Conservation (phyloP, 2,888 invertebrate genomes). For the Habroteleia sp. region DNA sequence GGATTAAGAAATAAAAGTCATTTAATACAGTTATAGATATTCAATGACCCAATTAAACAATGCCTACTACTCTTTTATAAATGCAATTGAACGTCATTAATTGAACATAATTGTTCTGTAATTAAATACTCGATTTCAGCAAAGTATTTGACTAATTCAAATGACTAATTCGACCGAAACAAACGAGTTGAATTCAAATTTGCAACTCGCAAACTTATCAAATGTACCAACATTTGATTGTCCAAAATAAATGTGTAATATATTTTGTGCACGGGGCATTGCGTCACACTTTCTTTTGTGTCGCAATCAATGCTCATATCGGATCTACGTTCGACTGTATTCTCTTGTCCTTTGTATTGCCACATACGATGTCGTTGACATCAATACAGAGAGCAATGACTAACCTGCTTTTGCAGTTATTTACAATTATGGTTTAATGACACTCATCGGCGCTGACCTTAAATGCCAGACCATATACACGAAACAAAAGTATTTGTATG, state of each 20-base stretch:
- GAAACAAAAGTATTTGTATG: conserved; percentile 40
- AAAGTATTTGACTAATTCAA: background rate
- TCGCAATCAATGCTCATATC: conserved; percentile 51
- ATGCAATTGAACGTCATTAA: conserved; percentile 12
- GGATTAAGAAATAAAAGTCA: background rate
- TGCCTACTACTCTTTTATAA: conserved; percentile 23
- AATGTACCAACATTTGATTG: background rate
- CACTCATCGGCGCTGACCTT: conserved; percentile 48
- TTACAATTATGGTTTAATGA: conserved; percentile 60
- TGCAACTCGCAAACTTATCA: too few species aligned
- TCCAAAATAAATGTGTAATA: conserved; percentile 7
- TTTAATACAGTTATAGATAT: too few species aligned
- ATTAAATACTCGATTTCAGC: conserved; percentile 8
- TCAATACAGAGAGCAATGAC: conserved; percentile 57
- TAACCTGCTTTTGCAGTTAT: conserved; percentile 59
- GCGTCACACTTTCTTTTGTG: conserved; percentile 58
- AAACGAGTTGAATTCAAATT: too few species aligned
- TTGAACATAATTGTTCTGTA: conserved; percentile 21
- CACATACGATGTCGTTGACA: conserved; percentile 59
- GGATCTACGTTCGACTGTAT: conserved; percentile 44
- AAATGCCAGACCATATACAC: conserved; percentile 41
- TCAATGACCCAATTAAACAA: conserved; percentile 24
- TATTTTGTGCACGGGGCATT: conserved; percentile 20
- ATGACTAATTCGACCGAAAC: too few species aligned
- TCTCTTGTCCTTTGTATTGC: conserved; percentile 53